Percentiles rank a stretch among this genome's conserved stretches.
Evolutionary conservation across 2,797 vertebrate species (phyloP).

Genomic region (Chloroceryle inda): DNA sequence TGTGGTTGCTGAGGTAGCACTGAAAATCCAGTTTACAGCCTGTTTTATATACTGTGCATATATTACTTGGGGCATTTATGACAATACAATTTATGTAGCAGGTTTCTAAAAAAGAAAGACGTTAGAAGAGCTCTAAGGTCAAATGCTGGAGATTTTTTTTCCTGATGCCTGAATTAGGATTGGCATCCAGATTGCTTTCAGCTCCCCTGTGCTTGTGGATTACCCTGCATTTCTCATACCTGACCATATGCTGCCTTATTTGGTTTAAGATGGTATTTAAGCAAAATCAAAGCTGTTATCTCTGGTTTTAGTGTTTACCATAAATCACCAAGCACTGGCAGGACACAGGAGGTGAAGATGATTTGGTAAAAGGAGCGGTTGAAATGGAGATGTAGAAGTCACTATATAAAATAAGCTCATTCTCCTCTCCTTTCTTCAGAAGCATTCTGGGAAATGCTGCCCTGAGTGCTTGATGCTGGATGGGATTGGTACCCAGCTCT

Average conservation of each 20-base stretch:
- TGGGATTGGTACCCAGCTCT: background rate
- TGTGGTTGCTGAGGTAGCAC: constrained; percentile 36
- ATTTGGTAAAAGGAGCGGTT: background rate
- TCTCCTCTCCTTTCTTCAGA: background rate
- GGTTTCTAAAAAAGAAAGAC: constrained; percentile 16
- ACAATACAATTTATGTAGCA: constrained; percentile 36
- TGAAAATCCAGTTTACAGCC: constrained; percentile 43
- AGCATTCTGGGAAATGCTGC: background rate
- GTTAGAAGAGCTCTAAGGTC: background rate
- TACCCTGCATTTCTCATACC: constrained; percentile 28
- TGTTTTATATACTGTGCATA: constrained; percentile 39
- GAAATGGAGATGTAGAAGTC: background rate
- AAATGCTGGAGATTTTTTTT: background rate
- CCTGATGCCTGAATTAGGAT: constrained; percentile 1
- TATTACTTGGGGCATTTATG: constrained; percentile 40
- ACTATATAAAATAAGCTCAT: background rate
- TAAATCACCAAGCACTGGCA: background rate
- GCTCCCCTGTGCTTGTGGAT: background rate
- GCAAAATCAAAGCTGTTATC: constrained; percentile 25
- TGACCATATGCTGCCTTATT: constrained; percentile 46
- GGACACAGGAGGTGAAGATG: background rate
- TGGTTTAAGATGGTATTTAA: constrained; percentile 39
- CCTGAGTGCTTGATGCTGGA: background rate
- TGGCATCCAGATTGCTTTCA: constrained; percentile 18
- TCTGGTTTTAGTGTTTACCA: background rate